A percentile compares a stretch with the other conserved stretches of the same genome.
Conservation (phyloP, 2,797 vertebrate genomes). For the Cercopithecus neglectus region DNA sequence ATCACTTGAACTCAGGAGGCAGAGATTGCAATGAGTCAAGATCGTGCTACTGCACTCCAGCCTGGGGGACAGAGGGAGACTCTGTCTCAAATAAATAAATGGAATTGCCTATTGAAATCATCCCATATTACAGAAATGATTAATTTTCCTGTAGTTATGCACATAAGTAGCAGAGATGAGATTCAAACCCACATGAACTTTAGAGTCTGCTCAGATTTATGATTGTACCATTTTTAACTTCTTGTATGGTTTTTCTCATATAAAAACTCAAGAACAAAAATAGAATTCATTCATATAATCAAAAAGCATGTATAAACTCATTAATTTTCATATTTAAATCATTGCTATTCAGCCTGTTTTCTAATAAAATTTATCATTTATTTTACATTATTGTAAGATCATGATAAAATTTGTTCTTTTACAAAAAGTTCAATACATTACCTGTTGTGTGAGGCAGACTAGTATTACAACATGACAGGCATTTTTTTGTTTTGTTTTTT, state of each 20-base stretch:
- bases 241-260: background rate
- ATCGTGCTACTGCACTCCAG: too few relatives aligned
- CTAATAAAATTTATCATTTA: background rate
- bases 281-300: background rate
- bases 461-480: background rate
- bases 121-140: background rate
- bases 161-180: background rate
- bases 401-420: background rate
- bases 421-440: background rate
- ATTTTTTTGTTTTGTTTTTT: background rate
- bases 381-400: background rate
- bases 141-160: background rate
- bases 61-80: too few relatives aligned
- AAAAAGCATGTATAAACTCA: background rate
- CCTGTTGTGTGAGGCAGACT: background rate
- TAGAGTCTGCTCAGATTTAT: background rate
- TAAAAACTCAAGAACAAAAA: background rate
- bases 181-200: background rate
- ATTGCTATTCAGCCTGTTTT: background rate
- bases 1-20: too few relatives aligned
- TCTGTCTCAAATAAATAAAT: background rate
- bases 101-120: background rate
- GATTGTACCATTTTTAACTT: background rate
- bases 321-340: background rate
- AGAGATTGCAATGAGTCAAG: too few relatives aligned